These are phyloP conservation scores for Drosophila triauraria DNA, from an alignment of 1,140 invertebrate genomes.

Conservation along the genomic window DNA sequence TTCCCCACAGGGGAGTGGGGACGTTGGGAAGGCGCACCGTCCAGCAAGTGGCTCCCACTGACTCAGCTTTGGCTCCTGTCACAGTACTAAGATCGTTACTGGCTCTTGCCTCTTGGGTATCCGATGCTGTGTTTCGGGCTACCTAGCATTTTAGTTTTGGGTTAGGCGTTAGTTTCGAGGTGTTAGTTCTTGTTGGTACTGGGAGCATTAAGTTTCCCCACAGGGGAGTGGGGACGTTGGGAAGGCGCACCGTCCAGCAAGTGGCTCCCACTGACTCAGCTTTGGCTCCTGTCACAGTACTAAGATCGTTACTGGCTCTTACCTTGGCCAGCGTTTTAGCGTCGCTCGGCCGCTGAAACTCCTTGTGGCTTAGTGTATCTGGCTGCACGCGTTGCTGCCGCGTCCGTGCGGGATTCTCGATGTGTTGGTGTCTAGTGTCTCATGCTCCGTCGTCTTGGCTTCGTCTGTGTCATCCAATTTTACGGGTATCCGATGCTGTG, in stretches of 20 bases:
- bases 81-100: background rate
- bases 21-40: background rate
- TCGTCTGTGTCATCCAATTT: background rate
- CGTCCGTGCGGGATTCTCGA: too few species aligned
- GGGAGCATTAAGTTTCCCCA: too few species aligned
- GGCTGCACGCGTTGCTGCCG: too few species aligned
- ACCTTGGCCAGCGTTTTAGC: background rate
- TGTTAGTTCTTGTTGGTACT: too few species aligned
- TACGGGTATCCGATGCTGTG: background rate
- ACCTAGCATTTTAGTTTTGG: background rate
- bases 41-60: background rate
- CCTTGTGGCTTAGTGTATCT: background rate
- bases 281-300: background rate
- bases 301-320: background rate
- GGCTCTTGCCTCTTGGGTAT: conserved; percentile 1
- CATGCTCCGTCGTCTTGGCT: background rate
- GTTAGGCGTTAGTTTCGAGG: background rate
- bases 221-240: conserved; percentile 2
- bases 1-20: background rate
- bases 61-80: background rate
- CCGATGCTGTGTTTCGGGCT: too few species aligned
- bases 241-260: background rate
- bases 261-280: conserved; percentile 1
- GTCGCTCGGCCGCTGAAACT: background rate
- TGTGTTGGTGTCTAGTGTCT: background rate